A percentile compares a stretch with the other conserved stretches of the same genome.
These are phyloP conservation scores for Vesta saturnalis DNA, from an alignment of 2,888 invertebrate species.

Conservation along the genomic window DNA sequence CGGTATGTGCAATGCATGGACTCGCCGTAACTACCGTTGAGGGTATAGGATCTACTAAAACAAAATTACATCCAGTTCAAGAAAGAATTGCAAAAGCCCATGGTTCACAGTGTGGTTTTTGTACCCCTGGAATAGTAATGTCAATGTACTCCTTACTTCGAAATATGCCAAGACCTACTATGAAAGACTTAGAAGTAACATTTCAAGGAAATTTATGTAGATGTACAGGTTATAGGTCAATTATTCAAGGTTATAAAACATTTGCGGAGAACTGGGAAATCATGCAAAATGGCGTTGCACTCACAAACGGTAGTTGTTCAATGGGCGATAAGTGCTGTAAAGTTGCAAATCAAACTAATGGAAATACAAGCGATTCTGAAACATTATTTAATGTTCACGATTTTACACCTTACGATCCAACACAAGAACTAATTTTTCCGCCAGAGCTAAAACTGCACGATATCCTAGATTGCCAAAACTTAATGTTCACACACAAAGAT, in stretches of 20 bases:
- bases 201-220: constrained; percentile 89
- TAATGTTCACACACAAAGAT: constrained; percentile 71
- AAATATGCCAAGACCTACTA: constrained; percentile 74
- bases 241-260: constrained; percentile 88
- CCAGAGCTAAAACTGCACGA: constrained; percentile 79
- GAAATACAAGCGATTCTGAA: constrained; percentile 22
- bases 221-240: constrained; percentile 95
- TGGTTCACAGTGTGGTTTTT: constrained; percentile 89
- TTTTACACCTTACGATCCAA: constrained; percentile 79
- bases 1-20: constrained; percentile 88
- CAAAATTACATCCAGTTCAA: constrained; percentile 85
- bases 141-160: constrained; percentile 92
- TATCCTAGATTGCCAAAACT: constrained; percentile 68
- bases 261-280: constrained; percentile 79
- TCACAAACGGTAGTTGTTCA: constrained; percentile 61
- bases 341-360: constrained; percentile 41
- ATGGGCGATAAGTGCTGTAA: constrained; percentile 78
- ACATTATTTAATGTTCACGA: constrained; percentile 69
- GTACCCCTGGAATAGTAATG: constrained; percentile 96
- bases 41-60: constrained; percentile 86
- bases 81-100: constrained; percentile 89
- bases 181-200: constrained; percentile 81
- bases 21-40: constrained; percentile 92
- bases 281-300: constrained; percentile 46
- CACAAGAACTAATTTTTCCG: constrained; percentile 95